phyloP scores from a whole-genome alignment of 2,888 invertebrate species.

The Meiosimyza platycephala region DNA sequence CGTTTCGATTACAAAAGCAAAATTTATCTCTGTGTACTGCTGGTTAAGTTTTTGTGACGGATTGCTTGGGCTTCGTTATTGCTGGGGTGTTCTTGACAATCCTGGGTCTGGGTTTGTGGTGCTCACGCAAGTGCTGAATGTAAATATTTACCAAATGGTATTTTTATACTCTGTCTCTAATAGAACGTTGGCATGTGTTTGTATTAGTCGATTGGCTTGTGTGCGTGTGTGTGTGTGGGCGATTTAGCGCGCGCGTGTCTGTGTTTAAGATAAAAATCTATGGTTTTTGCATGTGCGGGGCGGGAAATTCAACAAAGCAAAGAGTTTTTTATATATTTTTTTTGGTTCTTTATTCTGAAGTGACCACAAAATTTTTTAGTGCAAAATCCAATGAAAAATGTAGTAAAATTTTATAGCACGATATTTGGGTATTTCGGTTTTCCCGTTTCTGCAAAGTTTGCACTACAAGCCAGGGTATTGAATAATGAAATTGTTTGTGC shows the following conservation, averaged over 20 bases:
- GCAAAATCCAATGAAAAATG: not conserved
- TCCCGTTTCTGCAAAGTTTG: not conserved
- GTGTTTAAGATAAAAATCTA: slow-evolving; percentile 23
- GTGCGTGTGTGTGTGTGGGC: slow-evolving; percentile 4
- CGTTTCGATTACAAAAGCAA: too few species aligned
- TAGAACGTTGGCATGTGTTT: not conserved
- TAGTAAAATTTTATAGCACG: not conserved
- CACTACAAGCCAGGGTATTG: not conserved
- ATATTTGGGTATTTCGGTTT: not conserved
- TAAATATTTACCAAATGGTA: slow-evolving; percentile 25
- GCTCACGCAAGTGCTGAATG: slow-evolving; percentile 24
- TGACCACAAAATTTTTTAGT: not conserved
- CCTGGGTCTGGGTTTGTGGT: not conserved
- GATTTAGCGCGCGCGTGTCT: slow-evolving; percentile 3
- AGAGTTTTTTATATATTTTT: too few species aligned
- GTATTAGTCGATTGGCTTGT: not conserved
- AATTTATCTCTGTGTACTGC: too few species aligned
- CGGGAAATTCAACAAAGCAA: slow-evolving; percentile 9
- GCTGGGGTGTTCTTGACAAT: not conserved
- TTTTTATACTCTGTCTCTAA: not conserved
- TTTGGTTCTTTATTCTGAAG: too few species aligned
- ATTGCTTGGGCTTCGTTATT: too few species aligned
- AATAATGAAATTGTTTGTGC: not conserved
- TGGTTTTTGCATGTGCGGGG: slow-evolving; percentile 1
- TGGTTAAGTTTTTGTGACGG: too few species aligned